These are phyloP conservation scores for Delichon dasypus DNA, from an alignment of 2,797 vertebrate species.

Conservation along the genomic window DNA sequence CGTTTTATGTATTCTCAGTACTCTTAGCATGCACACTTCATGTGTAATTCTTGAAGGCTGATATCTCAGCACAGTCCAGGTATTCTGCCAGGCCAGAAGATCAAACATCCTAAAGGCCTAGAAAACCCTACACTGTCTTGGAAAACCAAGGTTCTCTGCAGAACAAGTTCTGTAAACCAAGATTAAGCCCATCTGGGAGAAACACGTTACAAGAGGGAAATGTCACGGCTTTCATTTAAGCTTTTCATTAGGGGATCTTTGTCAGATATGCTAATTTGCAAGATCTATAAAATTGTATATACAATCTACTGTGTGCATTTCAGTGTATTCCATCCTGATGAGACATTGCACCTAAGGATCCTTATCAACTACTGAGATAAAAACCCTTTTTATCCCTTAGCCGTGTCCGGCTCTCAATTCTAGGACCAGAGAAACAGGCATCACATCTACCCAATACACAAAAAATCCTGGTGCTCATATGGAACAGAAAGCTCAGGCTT, in stretches of 20 bases:
- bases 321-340: not conserved
- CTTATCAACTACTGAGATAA: not conserved
- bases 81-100: not conserved
- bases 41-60: not conserved
- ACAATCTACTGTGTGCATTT: not conserved
- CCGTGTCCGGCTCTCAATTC: not conserved
- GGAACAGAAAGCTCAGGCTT: not conserved
- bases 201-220: not conserved
- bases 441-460: not conserved
- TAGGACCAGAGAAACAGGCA: not conserved
- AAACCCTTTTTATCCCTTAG: not conserved
- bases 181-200: not conserved
- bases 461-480: not conserved
- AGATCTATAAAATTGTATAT: not conserved
- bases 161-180: not conserved
- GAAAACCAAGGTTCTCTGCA: not conserved
- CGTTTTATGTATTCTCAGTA: not conserved
- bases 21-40: not conserved
- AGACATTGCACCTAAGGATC: not conserved
- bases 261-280: not conserved
- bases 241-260: not conserved
- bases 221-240: not conserved
- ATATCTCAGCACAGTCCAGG: not conserved
- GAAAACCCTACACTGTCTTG: not conserved
- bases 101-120: not conserved